A percentile compares a stretch with the other conserved stretches of the same genome.
Evolutionary conservation across 1,140 invertebrate species (phyloP).

Genomic region (Drosophila biarmipes): DNA sequence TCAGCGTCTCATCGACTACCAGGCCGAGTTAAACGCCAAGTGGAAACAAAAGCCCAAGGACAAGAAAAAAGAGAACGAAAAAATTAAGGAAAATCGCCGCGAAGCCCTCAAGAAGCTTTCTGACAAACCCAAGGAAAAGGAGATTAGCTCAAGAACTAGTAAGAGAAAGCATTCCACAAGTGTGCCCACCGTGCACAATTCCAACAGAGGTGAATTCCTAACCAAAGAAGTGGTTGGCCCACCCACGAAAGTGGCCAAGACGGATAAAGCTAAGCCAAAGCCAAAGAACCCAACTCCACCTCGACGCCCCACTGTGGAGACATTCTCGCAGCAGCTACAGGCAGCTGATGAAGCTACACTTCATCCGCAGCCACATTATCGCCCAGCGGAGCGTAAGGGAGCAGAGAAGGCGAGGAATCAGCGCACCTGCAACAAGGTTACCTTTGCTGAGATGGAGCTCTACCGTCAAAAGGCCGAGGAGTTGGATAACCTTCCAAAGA

Average conservation of each 20-base stretch:
- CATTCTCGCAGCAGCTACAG: constrained; percentile 41
- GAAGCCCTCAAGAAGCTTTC: constrained; percentile 63
- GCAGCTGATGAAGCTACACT: constrained; percentile 7
- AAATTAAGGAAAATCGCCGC: constrained; percentile 58
- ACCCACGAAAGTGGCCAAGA: constrained; percentile 34
- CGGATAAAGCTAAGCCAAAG: not conserved
- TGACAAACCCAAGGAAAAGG: constrained; percentile 12
- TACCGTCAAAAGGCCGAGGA: constrained; percentile 21
- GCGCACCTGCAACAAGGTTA: constrained; percentile 70
- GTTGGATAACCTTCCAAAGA: constrained; percentile 1
- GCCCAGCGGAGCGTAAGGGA: constrained; percentile 44
- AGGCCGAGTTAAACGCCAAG: constrained; percentile 49
- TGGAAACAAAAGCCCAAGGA: constrained; percentile 64
- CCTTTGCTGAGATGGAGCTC: constrained; percentile 66
- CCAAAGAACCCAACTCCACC: constrained; percentile 3
- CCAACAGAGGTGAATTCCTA: constrained; percentile 71
- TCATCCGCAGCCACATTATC: constrained; percentile 4
- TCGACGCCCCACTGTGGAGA: constrained; percentile 34
- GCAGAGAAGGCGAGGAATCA: constrained; percentile 47
- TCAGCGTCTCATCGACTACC: constrained; percentile 39
- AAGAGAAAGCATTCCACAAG: constrained; percentile 36
- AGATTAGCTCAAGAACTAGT: not conserved
- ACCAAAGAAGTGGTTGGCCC: constrained; percentile 35
- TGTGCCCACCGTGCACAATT: constrained; percentile 35
- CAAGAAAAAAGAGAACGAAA: constrained; percentile 34